Percentiles rank a stretch among this genome's conserved stretches.
These are phyloP conservation scores for Metopia argyrocephala DNA, from an alignment of 2,888 invertebrate genomes.

Conservation along the genomic window DNA sequence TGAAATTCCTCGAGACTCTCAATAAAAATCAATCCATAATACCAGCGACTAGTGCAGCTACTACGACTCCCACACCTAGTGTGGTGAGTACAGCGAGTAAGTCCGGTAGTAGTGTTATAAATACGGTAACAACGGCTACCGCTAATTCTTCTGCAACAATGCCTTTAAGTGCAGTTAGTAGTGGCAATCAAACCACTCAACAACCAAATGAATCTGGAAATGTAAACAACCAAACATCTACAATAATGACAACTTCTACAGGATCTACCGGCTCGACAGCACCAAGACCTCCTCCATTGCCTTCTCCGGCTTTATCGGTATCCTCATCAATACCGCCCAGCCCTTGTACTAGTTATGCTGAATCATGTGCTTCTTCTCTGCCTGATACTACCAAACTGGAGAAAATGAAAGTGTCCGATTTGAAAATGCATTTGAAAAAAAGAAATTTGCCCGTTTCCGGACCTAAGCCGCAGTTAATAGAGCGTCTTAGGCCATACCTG, in stretches of 20 bases:
- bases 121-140: conserved; percentile 69
- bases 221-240: background rate
- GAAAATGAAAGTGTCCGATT: conserved; percentile 97
- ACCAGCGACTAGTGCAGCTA: conserved; percentile 78
- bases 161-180: conserved; percentile 47
- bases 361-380: conserved; percentile 71
- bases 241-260: conserved; percentile 40
- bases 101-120: conserved; percentile 65
- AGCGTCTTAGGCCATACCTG: conserved; percentile 89
- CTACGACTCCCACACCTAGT: conserved; percentile 29
- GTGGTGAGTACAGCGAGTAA: conserved; percentile 51
- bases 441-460: conserved; percentile 97
- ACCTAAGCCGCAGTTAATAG: conserved; percentile 95
- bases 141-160: conserved; percentile 48
- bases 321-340: conserved; percentile 78
- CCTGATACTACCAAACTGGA: conserved; percentile 85
- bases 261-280: conserved; percentile 67
- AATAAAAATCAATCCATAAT: conserved; percentile 90
- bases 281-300: conserved; percentile 77
- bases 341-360: conserved; percentile 76
- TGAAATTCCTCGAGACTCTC: conserved; percentile 90
- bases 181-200: background rate
- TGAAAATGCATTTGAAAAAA: conserved; percentile 95
- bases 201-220: conserved; percentile 32
- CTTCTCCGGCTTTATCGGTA: conserved; percentile 80